Base-by-base conservation (phyloP, 2,888 invertebrate genomes). In the Patella depressa region DNA sequence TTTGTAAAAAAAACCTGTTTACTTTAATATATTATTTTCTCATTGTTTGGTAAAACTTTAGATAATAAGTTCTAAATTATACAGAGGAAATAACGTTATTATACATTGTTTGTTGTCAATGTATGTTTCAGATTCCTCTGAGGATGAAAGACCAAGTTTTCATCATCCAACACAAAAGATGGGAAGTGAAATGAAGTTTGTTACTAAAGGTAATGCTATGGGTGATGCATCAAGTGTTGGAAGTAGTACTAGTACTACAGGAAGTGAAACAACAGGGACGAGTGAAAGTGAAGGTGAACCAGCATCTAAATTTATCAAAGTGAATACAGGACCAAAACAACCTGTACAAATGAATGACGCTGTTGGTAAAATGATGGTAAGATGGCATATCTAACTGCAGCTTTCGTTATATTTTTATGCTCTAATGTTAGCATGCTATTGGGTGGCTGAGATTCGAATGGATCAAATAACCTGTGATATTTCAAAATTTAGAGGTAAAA, bases 321-420 rank as follows among this genome's bases (percentile, higher is more conserved):
- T 14, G 2, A 71, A 59, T 45, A 53, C 53, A 19, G 15, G 57
- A 11, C 24, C 24, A 12, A 65, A 65, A 19, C 11, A 24, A 12
- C 53, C 70, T 54, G 69, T 77, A 29, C 79, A 79, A 24, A 78
- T 78, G 72, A 78, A 77, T 45, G 76, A 79, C 12, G 59, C 72
- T 29, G 81, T 78, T 70, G 75, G 73, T 17, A 82, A 81, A 72
- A 82, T 82, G 81, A 82, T 82, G 82, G 82, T 81, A 57, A 74
- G 65, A 55, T 7, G n/a, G 15, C 0, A 29, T 11, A 29, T 19
- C 5, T n/a, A 57, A 24, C 7, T 14, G 14, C 5, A 24, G 0
- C 17, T 24, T 19, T 15, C n/a, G 4, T 19, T 19, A 34, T 71
- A 19, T 71, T 24, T 71, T 19, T 19, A 19, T 17, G 11, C n/a